Evolutionary conservation across 2,888 invertebrate species (phyloP).

Genomic region (Hypsopygia costalis): DNA sequence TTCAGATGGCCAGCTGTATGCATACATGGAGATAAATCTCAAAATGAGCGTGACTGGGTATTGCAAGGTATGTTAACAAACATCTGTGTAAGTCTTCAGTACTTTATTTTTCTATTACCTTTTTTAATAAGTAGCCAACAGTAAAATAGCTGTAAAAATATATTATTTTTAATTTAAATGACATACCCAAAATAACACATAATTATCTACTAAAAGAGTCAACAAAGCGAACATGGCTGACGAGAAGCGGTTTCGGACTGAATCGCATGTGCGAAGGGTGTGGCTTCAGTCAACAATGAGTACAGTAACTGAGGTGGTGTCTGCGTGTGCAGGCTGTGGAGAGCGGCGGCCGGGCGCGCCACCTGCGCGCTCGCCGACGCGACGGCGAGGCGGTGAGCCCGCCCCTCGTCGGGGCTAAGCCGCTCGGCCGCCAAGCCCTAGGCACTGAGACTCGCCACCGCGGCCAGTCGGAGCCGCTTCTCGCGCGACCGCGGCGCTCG

Average conservation of each 20-base stretch:
- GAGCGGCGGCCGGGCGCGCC: constrained; percentile 58
- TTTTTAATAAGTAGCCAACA: background rate
- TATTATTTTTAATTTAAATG: background rate
- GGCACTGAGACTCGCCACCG: constrained; percentile 50
- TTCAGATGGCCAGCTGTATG: constrained; percentile 89
- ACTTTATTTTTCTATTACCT: constrained; percentile 13
- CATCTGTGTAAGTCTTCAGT: background rate
- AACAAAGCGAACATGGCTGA: constrained; percentile 22
- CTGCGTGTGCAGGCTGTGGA: constrained; percentile 76
- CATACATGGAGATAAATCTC: constrained; percentile 97
- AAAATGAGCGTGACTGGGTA: constrained; percentile 96
- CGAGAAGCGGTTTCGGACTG: constrained; percentile 68
- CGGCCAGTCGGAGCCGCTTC: constrained; percentile 74
- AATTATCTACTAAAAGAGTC: background rate
- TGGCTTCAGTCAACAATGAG: constrained; percentile 27
- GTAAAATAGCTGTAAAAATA: background rate
- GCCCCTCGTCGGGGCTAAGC: constrained; percentile 51
- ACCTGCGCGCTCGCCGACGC: constrained; percentile 40
- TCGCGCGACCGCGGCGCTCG: constrained; percentile 43
- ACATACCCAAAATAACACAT: constrained; percentile 2
- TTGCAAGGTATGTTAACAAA: constrained; percentile 84
- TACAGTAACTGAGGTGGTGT: constrained; percentile 53
- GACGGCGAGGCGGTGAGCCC: constrained; percentile 39
- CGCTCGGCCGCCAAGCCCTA: constrained; percentile 49
- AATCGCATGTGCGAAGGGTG: constrained; percentile 34